Evolutionary conservation across 1,140 invertebrate species (phyloP), one percentile per base, ranked within the genome.

Genomic region (Drosophila punjabiensis): DNA sequence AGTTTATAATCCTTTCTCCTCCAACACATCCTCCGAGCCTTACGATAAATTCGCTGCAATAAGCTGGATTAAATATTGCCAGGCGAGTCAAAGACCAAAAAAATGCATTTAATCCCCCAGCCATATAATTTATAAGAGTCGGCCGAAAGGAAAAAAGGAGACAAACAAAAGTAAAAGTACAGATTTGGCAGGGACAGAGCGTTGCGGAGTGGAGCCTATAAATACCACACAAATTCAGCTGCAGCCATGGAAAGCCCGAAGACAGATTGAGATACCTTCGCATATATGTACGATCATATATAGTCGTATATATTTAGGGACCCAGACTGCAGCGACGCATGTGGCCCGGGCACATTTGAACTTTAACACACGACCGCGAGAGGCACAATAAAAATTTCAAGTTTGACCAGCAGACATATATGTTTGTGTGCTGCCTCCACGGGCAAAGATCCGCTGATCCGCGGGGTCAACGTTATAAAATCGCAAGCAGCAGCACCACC

Each of bases 401-500:
- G 85, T 89, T 89, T 89, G 79, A 74, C 81, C 74, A 89, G 71
- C 64, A 55, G 70, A 77, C 77, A 77, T 63, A 24, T 28, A 48
- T 18, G 4, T 13, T 24, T 48, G 69, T 79, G 78, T 61, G 66
- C 61, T 67, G 81, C 68, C 68, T 48, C 79, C 67, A 73, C 79
- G 75, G 73, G 56, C 79, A 80, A 61, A 82, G 87, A 80, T 81
- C 85, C 64, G 75, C 66, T 89, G 76, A 90, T 74, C 86, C 71
- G 73, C 55, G 78, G 86, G 86, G 86, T 89, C 86, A 89, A 89
- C 70, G 89, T 82, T 89, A 89, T 89, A 89, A 89, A 89, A 89
- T 86, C 86, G 85, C 76, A 76, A 73, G 68, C 79, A 39, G 76
- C 75, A 75, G 69, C 20, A 47, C 5, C 45, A 48, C 20, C 24